phyloP scores from a whole-genome alignment of 2,888 invertebrate genomes.

The Chirona hameri region DNA sequence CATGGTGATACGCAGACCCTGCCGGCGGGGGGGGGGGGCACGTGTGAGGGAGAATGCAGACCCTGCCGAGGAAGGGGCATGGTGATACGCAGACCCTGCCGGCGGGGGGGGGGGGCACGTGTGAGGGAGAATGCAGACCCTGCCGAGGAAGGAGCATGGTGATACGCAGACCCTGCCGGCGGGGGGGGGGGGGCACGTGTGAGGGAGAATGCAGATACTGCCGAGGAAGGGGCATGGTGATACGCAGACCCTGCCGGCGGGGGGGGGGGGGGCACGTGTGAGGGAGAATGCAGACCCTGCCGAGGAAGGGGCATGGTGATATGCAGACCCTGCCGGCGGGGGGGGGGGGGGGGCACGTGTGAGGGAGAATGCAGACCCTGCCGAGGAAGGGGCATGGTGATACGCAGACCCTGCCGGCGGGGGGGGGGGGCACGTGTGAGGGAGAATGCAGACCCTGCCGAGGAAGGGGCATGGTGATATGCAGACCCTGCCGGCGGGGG shows the following conservation, averaged over 20 bases:
- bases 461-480: slow-evolving; percentile 55
- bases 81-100: slow-evolving; percentile 50
- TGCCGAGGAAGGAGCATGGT: too few relatives aligned
- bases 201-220: slow-evolving; percentile 26
- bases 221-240: slow-evolving; percentile 56
- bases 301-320: slow-evolving; percentile 56
- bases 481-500: slow-evolving; percentile 46
- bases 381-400: slow-evolving; percentile 56
- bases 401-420: slow-evolving; percentile 47
- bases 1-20: slow-evolving; percentile 54
- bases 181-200: too few relatives aligned
- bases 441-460: slow-evolving; percentile 30
- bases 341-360: too few relatives aligned
- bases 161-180: slow-evolving; percentile 49
- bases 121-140: slow-evolving; percentile 25
- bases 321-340: slow-evolving; percentile 47
- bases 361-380: slow-evolving; percentile 29
- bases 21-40: neutral
- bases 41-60: slow-evolving; percentile 25
- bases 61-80: too few relatives aligned
- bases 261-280: too few relatives aligned
- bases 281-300: slow-evolving; percentile 28
- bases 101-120: too few relatives aligned
- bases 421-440: too few relatives aligned
- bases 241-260: slow-evolving; percentile 47